phyloP scores from a whole-genome alignment of 2,113 vertebrate species.

The Alectura lathami region DNA sequence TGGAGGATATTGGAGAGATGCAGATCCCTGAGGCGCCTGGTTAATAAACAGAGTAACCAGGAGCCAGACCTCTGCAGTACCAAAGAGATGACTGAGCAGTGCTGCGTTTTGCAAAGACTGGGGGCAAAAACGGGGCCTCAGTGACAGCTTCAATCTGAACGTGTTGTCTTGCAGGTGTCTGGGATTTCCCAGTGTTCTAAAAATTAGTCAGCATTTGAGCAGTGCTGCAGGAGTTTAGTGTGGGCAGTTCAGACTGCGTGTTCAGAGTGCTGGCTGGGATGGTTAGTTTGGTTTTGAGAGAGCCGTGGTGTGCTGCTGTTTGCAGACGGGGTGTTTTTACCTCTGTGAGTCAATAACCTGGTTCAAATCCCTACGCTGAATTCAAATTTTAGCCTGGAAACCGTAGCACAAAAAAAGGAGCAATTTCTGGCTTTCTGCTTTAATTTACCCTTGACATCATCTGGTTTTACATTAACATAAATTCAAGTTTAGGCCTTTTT shows the following conservation, averaged over 20 bases:
- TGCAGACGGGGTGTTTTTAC: neutral
- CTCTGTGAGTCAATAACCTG: neutral
- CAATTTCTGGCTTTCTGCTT: neutral
- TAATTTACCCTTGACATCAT: neutral
- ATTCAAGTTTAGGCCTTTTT: neutral
- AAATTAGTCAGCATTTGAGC: neutral
- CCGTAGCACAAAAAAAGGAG: neutral
- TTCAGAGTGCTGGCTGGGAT: neutral
- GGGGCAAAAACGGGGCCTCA: neutral
- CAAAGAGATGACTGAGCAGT: neutral
- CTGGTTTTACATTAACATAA: fast-evolving
- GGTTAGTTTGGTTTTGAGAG: neutral
- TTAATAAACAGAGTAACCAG: neutral
- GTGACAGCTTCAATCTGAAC: neutral
- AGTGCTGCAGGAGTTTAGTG: neutral
- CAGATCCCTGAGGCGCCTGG: neutral
- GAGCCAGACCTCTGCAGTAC: neutral
- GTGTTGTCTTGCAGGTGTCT: neutral
- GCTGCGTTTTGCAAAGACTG: neutral
- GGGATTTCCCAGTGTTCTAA: neutral
- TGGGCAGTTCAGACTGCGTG: neutral
- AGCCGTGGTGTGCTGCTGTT: neutral
- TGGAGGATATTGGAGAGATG: neutral
- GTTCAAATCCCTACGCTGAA: neutral
- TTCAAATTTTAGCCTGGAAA: neutral